phyloP scores from a whole-genome alignment of 2,797 vertebrate genomes.

The Lacerta bilineata region DNA sequence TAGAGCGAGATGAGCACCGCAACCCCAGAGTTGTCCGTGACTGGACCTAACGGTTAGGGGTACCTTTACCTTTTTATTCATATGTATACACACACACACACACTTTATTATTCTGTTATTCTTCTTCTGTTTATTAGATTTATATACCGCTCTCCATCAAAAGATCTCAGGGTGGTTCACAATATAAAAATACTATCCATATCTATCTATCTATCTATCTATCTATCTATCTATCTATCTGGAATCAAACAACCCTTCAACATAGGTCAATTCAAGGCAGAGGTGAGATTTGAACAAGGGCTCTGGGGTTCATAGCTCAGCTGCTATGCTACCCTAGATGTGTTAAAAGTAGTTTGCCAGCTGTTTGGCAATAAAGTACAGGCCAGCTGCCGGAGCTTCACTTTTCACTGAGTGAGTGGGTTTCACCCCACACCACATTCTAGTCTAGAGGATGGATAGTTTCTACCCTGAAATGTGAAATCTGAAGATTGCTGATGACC shows the following conservation, averaged over 20 bases:
- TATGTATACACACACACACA: too few species aligned
- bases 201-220: too few species aligned
- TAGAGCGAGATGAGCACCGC: too few species aligned
- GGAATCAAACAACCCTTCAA: neutral
- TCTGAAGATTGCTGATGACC: conserved; percentile 16
- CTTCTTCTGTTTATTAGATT: too few species aligned
- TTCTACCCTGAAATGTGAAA: conserved; percentile 20
- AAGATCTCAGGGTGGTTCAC: too few species aligned
- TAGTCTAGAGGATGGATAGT: neutral
- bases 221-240: too few species aligned
- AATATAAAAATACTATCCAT: too few species aligned
- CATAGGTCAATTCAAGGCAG: neutral
- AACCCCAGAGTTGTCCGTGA: too few species aligned
- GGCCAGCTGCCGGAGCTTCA: neutral
- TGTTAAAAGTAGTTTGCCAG: neutral
- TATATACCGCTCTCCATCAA: too few species aligned
- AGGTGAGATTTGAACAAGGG: neutral
- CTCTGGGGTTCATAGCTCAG: neutral
- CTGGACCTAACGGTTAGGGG: too few species aligned
- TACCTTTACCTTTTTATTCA: too few species aligned
- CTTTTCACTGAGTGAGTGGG: neutral
- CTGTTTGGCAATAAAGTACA: neutral
- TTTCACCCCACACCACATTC: neutral
- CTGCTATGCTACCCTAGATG: neutral
- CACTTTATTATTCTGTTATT: too few species aligned